Evolutionary conservation across 2,888 invertebrate genomes (phyloP).

Genomic region (Stictocephala bisonia): DNA sequence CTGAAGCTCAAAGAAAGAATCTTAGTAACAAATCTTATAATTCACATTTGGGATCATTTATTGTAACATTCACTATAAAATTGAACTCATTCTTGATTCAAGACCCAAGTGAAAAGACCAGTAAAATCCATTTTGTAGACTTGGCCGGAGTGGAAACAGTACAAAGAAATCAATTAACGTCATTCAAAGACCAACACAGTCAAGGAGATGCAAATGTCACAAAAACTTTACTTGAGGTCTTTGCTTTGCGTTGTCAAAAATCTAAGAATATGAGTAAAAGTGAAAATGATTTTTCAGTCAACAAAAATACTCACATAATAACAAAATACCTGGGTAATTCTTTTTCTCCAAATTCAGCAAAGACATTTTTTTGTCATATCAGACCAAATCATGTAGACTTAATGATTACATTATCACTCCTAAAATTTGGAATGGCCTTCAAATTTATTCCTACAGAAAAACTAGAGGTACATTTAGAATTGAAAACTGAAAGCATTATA

Average conservation of each 20-base stretch:
- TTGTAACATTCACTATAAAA: slow-evolving; percentile 2
- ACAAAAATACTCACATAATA: background rate
- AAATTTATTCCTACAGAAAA: background rate
- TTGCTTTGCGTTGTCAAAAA: background rate
- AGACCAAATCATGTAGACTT: slow-evolving; percentile 15
- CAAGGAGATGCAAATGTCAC: slow-evolving; percentile 37
- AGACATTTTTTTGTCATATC: slow-evolving; percentile 7
- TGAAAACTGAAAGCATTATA: background rate
- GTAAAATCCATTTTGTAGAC: slow-evolving; percentile 42
- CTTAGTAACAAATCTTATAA: slow-evolving; percentile 1
- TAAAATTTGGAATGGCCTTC: slow-evolving; percentile 2
- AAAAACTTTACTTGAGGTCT: slow-evolving; percentile 26
- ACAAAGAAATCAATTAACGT: slow-evolving; percentile 17
- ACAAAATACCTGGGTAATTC: slow-evolving; percentile 18
- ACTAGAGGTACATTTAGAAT: slow-evolving; percentile 3
- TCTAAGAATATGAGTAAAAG: background rate
- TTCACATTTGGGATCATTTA: background rate
- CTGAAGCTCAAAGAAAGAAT: background rate
- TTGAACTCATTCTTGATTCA: background rate
- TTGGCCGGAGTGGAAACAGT: slow-evolving; percentile 43
- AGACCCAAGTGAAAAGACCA: background rate
- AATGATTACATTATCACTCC: slow-evolving; percentile 1
- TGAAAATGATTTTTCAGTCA: background rate
- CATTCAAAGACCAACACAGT: slow-evolving; percentile 31
- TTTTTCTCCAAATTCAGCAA: background rate